Base-by-base conservation (phyloP, 2,113 vertebrate genomes). In the Acrocephalus arundinaceus region DNA sequence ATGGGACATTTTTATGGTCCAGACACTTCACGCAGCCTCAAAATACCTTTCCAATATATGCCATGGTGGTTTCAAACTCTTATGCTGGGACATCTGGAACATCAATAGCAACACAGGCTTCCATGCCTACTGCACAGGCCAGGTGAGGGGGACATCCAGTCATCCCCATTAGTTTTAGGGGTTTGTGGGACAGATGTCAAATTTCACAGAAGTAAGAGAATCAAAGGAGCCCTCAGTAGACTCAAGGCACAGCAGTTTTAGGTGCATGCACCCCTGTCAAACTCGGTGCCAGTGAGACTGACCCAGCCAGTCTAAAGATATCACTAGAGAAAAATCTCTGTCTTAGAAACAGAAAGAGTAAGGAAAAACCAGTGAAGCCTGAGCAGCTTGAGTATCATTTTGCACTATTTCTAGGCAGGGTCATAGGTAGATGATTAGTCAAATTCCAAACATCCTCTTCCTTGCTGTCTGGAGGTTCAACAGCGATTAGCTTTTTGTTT, bases 371-470 rank as follows among this genome's bases (percentile, higher is more conserved):
- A 49, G 54, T 51, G 73, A 88, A 90, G 46, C 63, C 45, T 33
- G 63, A 87, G 72, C 5, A 2, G 62, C 86, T 86, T 65, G 62
- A 91, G 59, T 94, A 91, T 88, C 41, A 48, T 87, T 92, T 89
- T 84, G 58, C 87, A 89, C 79, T 96, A 45, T 89, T 95, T 81
- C 73, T 90, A 95, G 88, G 70, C 93, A 73, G 41, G 66, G 67
- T 87, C 93, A 93, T 84, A 97, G 96, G 96, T 97, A 96, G 93
- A 96, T 92, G 85, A 93, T 95, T 89, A 95, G 83, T 86, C 94
- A 95, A 93, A 94, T 97, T 97, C 96, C 92, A 97, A 97, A 97
- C 96, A 97, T 97, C 97, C 96, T 97, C 90, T 97, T 97, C 97
- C 97, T 94, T 92, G 78, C 74, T 7, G 76, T 97, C 94, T 96